phyloP scores from a whole-genome alignment of 2,797 vertebrate species.

The Lepilemur septentrionalis region DNA sequence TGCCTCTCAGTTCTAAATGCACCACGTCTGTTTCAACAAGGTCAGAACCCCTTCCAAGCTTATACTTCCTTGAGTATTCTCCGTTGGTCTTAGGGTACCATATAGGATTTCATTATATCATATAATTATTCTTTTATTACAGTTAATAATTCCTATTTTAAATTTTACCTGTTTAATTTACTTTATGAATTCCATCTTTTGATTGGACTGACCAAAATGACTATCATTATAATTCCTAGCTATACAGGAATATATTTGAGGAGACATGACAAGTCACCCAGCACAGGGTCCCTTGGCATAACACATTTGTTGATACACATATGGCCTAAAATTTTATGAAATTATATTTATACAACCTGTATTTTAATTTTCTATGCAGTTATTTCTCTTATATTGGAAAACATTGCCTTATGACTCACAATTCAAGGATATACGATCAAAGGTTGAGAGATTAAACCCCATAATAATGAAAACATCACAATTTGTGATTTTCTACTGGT shows the following conservation, averaged over 20 bases:
- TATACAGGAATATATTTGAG: neutral
- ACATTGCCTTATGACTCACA: neutral
- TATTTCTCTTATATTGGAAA: neutral
- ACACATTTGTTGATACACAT: neutral
- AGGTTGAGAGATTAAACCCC: neutral
- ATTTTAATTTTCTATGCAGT: neutral
- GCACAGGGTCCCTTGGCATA: neutral
- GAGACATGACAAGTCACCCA: neutral
- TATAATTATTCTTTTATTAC: neutral
- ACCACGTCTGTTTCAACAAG: neutral
- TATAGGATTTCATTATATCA: neutral
- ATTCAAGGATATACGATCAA: neutral
- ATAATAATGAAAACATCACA: neutral
- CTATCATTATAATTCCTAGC: neutral
- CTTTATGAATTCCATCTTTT: neutral
- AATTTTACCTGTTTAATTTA: neutral
- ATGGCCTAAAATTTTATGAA: neutral
- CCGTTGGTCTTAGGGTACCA: neutral
- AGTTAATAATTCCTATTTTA: neutral
- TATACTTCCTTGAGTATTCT: neutral
- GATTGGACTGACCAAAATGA: neutral
- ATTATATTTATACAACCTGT: neutral
- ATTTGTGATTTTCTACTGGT: neutral
- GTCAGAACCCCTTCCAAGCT: neutral
- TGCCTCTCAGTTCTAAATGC: neutral